Conservation (phyloP, 2,888 invertebrate species). For the Leistus spinibarbis region DNA sequence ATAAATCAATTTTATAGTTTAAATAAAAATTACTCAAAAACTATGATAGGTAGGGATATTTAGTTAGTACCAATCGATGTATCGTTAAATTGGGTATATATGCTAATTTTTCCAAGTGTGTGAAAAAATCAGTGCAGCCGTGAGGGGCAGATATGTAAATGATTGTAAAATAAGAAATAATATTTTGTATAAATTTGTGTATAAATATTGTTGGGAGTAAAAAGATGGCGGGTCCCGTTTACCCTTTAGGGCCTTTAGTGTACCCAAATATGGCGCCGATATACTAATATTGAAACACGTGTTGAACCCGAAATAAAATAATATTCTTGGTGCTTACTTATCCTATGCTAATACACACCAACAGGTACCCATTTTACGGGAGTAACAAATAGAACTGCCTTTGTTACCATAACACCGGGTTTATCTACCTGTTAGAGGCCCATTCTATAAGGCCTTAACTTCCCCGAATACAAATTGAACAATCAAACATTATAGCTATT, state of each 20-base stretch:
- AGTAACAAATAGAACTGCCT: slow-evolving; percentile 16
- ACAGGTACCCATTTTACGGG: slow-evolving; percentile 22
- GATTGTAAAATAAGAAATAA: too few species aligned
- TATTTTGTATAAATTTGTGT: too few species aligned
- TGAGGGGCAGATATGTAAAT: not conserved
- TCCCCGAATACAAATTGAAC: slow-evolving; percentile 28
- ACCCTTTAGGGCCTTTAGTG: not conserved
- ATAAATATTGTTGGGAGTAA: not conserved
- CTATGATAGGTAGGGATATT: too few species aligned
- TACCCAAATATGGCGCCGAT: not conserved
- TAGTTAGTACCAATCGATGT: not conserved
- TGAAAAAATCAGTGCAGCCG: not conserved
- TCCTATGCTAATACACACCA: slow-evolving; percentile 22
- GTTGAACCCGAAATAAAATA: not conserved
- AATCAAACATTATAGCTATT: slow-evolving; percentile 25
- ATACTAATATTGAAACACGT: not conserved
- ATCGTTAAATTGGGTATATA: not conserved
- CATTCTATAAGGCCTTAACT: not conserved
- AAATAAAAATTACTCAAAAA: too few species aligned
- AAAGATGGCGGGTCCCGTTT: not conserved
- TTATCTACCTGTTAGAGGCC: slow-evolving; percentile 1
- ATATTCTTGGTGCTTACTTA: slow-evolving; percentile 11
- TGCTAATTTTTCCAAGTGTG: too few species aligned
- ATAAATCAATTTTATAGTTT: not conserved
- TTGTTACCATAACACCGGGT: not conserved